These are phyloP conservation scores for Pseudococcus viburni DNA, from an alignment of 2,888 invertebrate genomes.

Conservation along the genomic window DNA sequence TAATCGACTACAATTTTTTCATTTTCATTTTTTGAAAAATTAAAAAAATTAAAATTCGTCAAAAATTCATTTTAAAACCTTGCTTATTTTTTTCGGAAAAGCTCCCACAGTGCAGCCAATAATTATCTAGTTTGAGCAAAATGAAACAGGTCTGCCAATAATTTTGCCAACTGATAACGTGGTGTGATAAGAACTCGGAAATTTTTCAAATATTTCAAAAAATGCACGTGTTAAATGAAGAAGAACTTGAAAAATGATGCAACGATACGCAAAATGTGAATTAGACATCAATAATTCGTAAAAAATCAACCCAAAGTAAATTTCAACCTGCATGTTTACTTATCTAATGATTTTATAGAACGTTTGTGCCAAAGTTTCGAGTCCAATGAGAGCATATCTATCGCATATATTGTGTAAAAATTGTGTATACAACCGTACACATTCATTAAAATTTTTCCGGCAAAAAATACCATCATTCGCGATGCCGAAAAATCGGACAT, in stretches of 20 bases:
- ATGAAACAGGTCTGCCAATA: too few species aligned
- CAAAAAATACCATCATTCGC: not conserved
- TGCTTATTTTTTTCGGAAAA: constrained; percentile 59
- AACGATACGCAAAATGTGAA: too few species aligned
- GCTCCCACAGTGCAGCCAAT: not conserved
- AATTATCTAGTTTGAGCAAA: too few species aligned
- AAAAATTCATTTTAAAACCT: too few species aligned
- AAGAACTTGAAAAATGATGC: too few species aligned
- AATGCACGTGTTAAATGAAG: too few species aligned
- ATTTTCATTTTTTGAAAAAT: constrained; percentile 71
- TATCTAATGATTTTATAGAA: not conserved
- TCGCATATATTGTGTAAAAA: constrained; percentile 18
- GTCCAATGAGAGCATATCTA: not conserved
- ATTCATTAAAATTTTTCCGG: not conserved
- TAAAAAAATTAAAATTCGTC: too few species aligned
- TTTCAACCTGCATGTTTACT: not conserved
- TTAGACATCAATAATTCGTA: too few species aligned
- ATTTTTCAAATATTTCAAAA: too few species aligned
- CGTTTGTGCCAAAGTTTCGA: not conserved
- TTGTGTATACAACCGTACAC: constrained; percentile 18
- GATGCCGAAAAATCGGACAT: constrained; percentile 59
- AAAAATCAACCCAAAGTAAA: not conserved
- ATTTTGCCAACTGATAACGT: too few species aligned
- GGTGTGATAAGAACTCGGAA: too few species aligned
- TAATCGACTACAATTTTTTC: too few species aligned